Evolutionary conservation across 2,113 vertebrate species (phyloP).

Genomic region (Heterotis niloticus): DNA sequence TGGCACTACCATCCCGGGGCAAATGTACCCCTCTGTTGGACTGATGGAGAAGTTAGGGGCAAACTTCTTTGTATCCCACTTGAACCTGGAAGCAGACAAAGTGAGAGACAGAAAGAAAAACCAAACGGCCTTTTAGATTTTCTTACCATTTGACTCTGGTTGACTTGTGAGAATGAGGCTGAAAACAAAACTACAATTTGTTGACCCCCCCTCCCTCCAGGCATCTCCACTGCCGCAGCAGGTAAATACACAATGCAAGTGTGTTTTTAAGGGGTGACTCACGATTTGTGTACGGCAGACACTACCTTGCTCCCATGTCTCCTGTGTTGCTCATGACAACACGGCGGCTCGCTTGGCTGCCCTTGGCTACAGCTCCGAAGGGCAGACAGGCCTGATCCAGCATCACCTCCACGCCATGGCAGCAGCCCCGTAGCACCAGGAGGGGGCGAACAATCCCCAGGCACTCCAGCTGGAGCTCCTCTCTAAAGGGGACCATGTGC

Average conservation of each 20-base stretch:
- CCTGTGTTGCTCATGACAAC: slow-evolving; percentile 71
- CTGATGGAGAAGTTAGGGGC: slow-evolving; percentile 69
- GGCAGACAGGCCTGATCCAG: slow-evolving; percentile 72
- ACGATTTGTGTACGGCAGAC: not conserved
- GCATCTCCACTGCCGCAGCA: not conserved
- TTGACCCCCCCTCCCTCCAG: too few relatives aligned
- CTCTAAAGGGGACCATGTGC: slow-evolving; percentile 59
- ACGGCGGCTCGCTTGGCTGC: slow-evolving; percentile 57
- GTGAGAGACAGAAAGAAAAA: not conserved
- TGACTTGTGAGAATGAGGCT: not conserved
- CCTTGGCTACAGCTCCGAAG: slow-evolving; percentile 74
- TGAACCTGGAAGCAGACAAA: slow-evolving; percentile 63
- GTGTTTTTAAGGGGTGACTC: too few relatives aligned
- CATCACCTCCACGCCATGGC: slow-evolving; percentile 71
- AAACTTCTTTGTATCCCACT: slow-evolving; percentile 69
- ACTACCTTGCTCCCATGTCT: slow-evolving; percentile 71
- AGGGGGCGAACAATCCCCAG: slow-evolving; percentile 63
- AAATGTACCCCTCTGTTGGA: slow-evolving; percentile 73
- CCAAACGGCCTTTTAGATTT: too few relatives aligned
- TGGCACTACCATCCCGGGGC: slow-evolving; percentile 67
- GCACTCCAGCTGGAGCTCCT: slow-evolving; percentile 70
- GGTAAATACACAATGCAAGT: too few relatives aligned
- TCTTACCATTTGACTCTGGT: too few relatives aligned
- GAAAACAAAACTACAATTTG: not conserved
- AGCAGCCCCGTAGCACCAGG: slow-evolving; percentile 71